A percentile compares a stretch with the other conserved stretches of the same genome.
Evolutionary conservation across 1,140 invertebrate species (phyloP).

Genomic region (Sitodiplosis mosellana): DNA sequence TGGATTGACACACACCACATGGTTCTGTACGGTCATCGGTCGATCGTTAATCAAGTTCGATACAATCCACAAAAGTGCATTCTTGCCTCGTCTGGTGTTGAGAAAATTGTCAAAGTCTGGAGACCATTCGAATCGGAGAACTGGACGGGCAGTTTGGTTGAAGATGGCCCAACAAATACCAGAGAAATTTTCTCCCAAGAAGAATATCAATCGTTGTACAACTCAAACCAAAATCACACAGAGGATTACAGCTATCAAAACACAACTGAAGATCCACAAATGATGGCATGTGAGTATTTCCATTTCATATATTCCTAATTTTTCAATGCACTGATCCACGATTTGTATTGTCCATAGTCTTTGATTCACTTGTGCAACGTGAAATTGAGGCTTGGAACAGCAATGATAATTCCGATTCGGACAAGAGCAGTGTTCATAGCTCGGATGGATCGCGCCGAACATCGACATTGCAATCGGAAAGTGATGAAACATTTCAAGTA

Average conservation of each 20-base stretch:
- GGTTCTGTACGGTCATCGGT: slow-evolving; percentile 74
- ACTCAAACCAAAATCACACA: slow-evolving; percentile 53
- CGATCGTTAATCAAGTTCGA: slow-evolving; percentile 90
- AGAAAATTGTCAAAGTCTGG: slow-evolving; percentile 87
- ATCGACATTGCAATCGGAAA: slow-evolving; percentile 4
- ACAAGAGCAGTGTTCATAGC: slow-evolving; percentile 13
- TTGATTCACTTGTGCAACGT: slow-evolving; percentile 79
- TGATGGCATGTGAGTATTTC: slow-evolving; percentile 56
- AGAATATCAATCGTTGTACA: slow-evolving; percentile 67
- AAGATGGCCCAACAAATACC: slow-evolving; percentile 38
- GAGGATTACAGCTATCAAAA: slow-evolving; percentile 69
- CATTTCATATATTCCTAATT: too few species aligned
- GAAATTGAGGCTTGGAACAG: slow-evolving; percentile 58
- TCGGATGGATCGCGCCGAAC: slow-evolving; percentile 7
- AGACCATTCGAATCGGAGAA: slow-evolving; percentile 46
- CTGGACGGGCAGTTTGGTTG: slow-evolving; percentile 35
- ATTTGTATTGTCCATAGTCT: slow-evolving; percentile 36
- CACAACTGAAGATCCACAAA: slow-evolving; percentile 73
- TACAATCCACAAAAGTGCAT: slow-evolving; percentile 71
- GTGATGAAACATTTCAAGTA: neutral
- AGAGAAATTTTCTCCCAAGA: slow-evolving; percentile 68
- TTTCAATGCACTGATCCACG: too few species aligned
- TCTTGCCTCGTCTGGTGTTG: slow-evolving; percentile 84
- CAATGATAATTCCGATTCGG: slow-evolving; percentile 31
- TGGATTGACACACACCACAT: slow-evolving; percentile 55